These are phyloP conservation scores for Himalopsyche tibetana DNA, from an alignment of 2,888 invertebrate genomes.

Conservation along the genomic window DNA sequence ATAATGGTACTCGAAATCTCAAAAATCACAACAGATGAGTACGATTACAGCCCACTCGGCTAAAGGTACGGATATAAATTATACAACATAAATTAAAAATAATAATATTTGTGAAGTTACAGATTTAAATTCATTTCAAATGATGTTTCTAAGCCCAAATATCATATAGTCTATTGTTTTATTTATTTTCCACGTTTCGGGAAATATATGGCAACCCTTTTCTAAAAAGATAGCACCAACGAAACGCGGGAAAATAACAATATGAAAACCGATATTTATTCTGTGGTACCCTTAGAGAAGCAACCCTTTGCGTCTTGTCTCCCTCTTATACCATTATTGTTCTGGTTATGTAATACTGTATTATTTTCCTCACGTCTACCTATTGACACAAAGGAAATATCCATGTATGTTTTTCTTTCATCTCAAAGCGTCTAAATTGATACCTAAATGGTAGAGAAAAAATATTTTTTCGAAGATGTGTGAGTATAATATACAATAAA, in stretches of 20 bases:
- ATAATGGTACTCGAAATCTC: too few species aligned
- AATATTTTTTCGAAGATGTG: conserved; percentile 1
- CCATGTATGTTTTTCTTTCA: conserved; percentile 57
- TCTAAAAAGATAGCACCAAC: conserved; percentile 13
- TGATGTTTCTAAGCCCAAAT: too few species aligned
- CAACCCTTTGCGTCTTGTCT: conserved; percentile 52
- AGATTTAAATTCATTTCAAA: too few species aligned
- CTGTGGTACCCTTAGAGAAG: conserved; percentile 52
- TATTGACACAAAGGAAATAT: conserved; percentile 57
- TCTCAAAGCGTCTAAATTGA: conserved; percentile 43
- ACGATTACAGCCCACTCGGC: too few species aligned
- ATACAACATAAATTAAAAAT: too few species aligned
- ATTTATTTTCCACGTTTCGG: background rate
- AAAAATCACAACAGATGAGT: too few species aligned
- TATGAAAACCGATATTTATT: conserved; percentile 61
- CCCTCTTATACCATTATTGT: conserved; percentile 58
- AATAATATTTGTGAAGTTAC: too few species aligned
- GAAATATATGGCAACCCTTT: conserved; percentile 30
- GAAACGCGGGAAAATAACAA: conserved; percentile 39
- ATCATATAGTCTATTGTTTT: background rate
- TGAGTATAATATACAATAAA: conserved; percentile 33
- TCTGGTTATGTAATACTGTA: conserved; percentile 57
- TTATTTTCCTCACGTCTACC: conserved; percentile 51
- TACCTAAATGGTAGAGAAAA: conserved; percentile 19
- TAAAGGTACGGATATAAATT: too few species aligned